These are phyloP conservation scores for Theocolax elegans DNA, from an alignment of 1,140 invertebrate species.

Conservation along the genomic window DNA sequence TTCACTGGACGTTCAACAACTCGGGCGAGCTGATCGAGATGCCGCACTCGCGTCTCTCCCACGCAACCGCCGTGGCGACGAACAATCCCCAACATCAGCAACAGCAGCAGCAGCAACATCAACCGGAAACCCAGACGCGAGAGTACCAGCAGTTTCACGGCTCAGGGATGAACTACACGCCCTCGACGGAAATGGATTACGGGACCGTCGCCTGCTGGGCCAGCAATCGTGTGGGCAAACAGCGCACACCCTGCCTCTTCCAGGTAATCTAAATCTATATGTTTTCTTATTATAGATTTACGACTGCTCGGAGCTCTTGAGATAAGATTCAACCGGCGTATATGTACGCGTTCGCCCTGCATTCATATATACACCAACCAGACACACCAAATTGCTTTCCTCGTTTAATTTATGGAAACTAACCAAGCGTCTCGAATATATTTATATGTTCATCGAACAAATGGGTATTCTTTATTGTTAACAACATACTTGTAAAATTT, in stretches of 20 bases:
- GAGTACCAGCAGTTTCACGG: constrained; percentile 66
- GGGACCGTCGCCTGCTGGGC: constrained; percentile 88
- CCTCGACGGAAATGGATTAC: constrained; percentile 86
- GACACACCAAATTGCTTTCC: too few species aligned
- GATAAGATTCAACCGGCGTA: too few species aligned
- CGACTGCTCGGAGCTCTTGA: too few species aligned
- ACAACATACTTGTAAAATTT: too few species aligned
- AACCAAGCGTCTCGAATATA: too few species aligned
- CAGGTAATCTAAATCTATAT: constrained; percentile 69
- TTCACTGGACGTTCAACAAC: constrained; percentile 91
- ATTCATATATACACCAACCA: too few species aligned
- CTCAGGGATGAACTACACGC: constrained; percentile 86
- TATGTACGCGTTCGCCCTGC: too few species aligned
- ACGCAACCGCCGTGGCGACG: constrained; percentile 65
- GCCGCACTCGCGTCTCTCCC: constrained; percentile 74
- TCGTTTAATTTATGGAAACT: too few species aligned
- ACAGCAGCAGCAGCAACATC: constrained; percentile 57
- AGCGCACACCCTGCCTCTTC: constrained; percentile 86
- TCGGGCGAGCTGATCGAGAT: constrained; percentile 84
- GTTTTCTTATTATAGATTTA: constrained; percentile 16
- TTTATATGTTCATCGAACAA: too few species aligned
- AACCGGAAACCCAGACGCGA: constrained; percentile 43
- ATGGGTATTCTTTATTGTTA: too few species aligned
- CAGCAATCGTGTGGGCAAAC: constrained; percentile 82
- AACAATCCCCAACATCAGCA: constrained; percentile 48